Percentiles rank a stretch among this genome's conserved stretches.
Evolutionary conservation across 1,140 invertebrate genomes (phyloP).

Genomic region (Drosophila chauvacae): DNA sequence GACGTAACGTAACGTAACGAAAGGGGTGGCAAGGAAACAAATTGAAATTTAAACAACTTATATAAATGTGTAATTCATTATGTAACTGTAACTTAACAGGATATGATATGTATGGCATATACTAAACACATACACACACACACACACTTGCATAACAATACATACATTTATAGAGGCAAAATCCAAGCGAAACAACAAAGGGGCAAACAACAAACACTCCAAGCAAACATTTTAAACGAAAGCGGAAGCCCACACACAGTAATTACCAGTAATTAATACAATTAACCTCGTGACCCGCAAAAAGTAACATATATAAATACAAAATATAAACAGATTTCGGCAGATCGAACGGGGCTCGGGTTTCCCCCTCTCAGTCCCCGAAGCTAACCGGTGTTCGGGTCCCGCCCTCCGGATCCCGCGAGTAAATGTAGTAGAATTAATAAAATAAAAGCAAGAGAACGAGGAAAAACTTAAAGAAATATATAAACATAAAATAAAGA

Average conservation of each 20-base stretch:
- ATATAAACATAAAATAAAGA: slow-evolving; percentile 8
- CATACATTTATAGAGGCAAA: slow-evolving; percentile 46
- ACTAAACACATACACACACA: slow-evolving; percentile 45
- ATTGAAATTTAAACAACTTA: slow-evolving; percentile 50
- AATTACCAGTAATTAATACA: slow-evolving; percentile 49
- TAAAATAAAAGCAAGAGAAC: slow-evolving; percentile 27
- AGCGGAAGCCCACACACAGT: slow-evolving; percentile 21
- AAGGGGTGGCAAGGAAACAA: slow-evolving; percentile 22
- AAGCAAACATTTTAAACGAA: slow-evolving; percentile 46
- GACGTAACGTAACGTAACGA: slow-evolving; percentile 9
- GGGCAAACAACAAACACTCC: slow-evolving; percentile 33
- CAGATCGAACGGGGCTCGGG: slow-evolving; percentile 8
- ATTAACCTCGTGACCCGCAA: slow-evolving; percentile 45
- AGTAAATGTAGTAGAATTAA: slow-evolving; percentile 55
- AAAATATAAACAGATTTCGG: slow-evolving; percentile 8
- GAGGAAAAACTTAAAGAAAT: slow-evolving; percentile 15
- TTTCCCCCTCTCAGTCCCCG: background rate
- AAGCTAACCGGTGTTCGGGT: background rate
- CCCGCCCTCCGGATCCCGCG: slow-evolving; percentile 1
- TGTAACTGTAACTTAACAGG: slow-evolving; percentile 76
- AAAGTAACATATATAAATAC: background rate
- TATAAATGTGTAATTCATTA: slow-evolving; percentile 70
- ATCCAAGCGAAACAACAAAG: slow-evolving; percentile 34
- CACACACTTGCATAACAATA: slow-evolving; percentile 37
- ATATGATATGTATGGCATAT: slow-evolving; percentile 72